Percentiles rank a stretch among this genome's conserved stretches.
Conservation (phyloP, 2,113 vertebrate genomes). For the Clarias batrachus region DNA sequence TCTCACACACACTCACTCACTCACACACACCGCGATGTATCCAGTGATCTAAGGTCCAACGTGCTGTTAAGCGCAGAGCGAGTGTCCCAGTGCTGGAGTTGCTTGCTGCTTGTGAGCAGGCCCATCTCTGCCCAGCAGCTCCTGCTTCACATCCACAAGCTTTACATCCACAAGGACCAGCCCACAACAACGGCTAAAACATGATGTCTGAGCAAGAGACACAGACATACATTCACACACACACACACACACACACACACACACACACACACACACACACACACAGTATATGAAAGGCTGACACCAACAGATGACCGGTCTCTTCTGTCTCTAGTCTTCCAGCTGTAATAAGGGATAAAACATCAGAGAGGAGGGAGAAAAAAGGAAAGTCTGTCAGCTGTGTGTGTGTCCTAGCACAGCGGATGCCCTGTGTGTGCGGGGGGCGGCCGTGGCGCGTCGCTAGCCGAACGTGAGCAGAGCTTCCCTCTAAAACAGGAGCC, state of each 20-base stretch:
- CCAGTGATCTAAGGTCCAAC: slow-evolving; percentile 51
- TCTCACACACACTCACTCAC: slow-evolving; percentile 11
- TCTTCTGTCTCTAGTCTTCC: slow-evolving; percentile 54
- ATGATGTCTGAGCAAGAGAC: slow-evolving; percentile 56
- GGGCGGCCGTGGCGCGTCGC: slow-evolving; percentile 69
- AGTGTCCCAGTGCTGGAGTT: slow-evolving; percentile 73
- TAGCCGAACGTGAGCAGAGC: slow-evolving; percentile 70
- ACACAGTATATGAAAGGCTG: slow-evolving; percentile 60
- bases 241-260: slow-evolving; percentile 51
- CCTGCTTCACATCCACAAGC: slow-evolving; percentile 59
- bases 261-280: slow-evolving; percentile 54
- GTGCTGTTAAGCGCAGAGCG: slow-evolving; percentile 59
- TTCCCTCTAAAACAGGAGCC: slow-evolving; percentile 77
- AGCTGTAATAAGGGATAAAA: slow-evolving; percentile 56
- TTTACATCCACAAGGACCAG: slow-evolving; percentile 59
- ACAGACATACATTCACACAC: slow-evolving; percentile 48
- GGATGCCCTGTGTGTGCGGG: slow-evolving; percentile 63
- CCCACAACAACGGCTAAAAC: slow-evolving; percentile 55
- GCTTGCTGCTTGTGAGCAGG: slow-evolving; percentile 65
- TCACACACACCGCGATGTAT: slow-evolving; percentile 39
- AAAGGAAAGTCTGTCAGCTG: slow-evolving; percentile 32
- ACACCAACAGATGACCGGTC: slow-evolving; percentile 66
- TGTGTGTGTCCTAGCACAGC: slow-evolving; percentile 55
- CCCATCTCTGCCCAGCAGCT: slow-evolving; percentile 68
- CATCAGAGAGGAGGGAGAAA: neutral